Percentiles rank a stretch among this genome's conserved stretches.
phyloP scores from a whole-genome alignment of 2,113 vertebrate species.

The Hucho hucho region DNA sequence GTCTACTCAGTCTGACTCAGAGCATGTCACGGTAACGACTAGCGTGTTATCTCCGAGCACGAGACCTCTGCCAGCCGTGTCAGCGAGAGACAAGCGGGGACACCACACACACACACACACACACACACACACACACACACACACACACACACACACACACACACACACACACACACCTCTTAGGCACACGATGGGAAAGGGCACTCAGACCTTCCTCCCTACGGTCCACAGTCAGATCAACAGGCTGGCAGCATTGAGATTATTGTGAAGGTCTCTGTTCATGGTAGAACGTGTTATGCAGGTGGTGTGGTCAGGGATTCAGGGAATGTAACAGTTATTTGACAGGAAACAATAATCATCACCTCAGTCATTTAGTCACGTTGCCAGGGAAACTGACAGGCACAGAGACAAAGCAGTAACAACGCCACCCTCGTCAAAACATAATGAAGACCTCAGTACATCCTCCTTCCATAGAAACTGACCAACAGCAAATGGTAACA shows the following conservation, averaged over 20 bases:
- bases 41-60: too few relatives aligned
- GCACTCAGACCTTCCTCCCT: not conserved
- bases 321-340: too few relatives aligned
- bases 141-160: not conserved
- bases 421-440: not conserved
- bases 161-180: constrained; percentile 4
- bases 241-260: too few relatives aligned
- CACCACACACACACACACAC: not conserved
- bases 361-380: too few relatives aligned
- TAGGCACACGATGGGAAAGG: not conserved
- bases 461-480: too few relatives aligned
- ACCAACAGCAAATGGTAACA: not conserved
- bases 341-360: too few relatives aligned
- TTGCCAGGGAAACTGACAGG: too few relatives aligned
- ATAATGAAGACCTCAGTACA: not conserved
- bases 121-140: not conserved
- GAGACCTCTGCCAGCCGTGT: too few relatives aligned
- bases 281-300: not conserved
- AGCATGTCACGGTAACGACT: not conserved
- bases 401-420: not conserved
- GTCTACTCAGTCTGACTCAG: too few relatives aligned
- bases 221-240: too few relatives aligned
- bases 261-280: too few relatives aligned
- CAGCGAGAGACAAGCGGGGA: not conserved
- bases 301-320: not conserved